These are phyloP conservation scores for Anthophora plumipes DNA, from an alignment of 2,888 invertebrate genomes.

Conservation along the genomic window DNA sequence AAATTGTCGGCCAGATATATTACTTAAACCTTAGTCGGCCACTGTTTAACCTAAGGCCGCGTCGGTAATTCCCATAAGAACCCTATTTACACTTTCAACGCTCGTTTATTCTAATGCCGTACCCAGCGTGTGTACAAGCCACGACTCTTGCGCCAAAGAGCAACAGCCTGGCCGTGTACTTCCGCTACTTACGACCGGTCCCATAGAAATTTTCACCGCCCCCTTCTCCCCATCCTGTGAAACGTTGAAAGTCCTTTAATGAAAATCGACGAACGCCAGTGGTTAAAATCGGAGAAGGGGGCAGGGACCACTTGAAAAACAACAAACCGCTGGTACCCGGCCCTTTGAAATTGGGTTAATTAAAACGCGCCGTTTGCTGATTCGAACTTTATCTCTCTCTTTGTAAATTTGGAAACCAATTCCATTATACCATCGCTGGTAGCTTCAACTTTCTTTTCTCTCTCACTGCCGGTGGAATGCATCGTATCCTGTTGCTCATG, in stretches of 20 bases:
- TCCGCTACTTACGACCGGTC: conserved; percentile 25
- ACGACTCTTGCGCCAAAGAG: background rate
- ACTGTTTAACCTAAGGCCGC: conserved; percentile 43
- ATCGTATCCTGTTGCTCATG: background rate
- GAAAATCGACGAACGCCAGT: conserved; percentile 44
- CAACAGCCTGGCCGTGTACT: conserved; percentile 31
- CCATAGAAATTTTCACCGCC: conserved; percentile 45
- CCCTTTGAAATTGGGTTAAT: conserved; percentile 45
- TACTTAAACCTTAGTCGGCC: conserved; percentile 58
- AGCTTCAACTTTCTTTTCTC: background rate
- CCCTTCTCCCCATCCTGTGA: background rate
- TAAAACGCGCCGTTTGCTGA: conserved; percentile 43
- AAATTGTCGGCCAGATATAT: conserved; percentile 62
- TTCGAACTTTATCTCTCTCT: conserved; percentile 32
- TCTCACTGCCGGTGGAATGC: background rate
- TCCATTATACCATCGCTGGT: conserved; percentile 23
- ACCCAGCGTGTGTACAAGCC: background rate
- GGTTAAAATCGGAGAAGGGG: background rate
- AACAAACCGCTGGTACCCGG: background rate
- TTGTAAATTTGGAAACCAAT: conserved; percentile 43
- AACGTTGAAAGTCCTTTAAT: conserved; percentile 39
- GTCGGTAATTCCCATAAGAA: conserved; percentile 67
- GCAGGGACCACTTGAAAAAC: conserved; percentile 34
- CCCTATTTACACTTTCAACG: conserved; percentile 65
- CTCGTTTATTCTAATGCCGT: conserved; percentile 67